Percentiles rank a stretch among this genome's conserved stretches.
These are phyloP conservation scores for Chiloscyllium plagiosum DNA, from an alignment of 2,113 vertebrate genomes.

Conservation along the genomic window DNA sequence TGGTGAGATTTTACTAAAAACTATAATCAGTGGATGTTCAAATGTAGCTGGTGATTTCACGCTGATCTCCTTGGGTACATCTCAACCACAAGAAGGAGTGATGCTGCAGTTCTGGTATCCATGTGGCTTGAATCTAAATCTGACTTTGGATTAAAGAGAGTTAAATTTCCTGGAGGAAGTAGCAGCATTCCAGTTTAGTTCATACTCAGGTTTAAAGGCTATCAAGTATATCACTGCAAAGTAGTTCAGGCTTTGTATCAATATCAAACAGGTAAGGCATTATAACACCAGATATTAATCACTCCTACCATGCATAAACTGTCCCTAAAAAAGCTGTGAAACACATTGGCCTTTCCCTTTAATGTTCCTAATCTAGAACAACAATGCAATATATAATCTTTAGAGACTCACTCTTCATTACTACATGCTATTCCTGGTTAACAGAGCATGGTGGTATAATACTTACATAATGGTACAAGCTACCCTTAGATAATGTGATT, in stretches of 20 bases:
- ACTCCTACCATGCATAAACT: background rate
- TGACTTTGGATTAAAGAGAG: background rate
- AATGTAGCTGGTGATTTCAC: background rate
- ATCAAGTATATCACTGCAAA: background rate
- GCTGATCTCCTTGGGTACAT: background rate
- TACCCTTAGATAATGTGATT: background rate
- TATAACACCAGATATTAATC: background rate
- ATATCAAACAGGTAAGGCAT: background rate
- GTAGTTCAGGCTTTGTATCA: background rate
- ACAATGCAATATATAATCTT: background rate
- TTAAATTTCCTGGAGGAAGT: background rate
- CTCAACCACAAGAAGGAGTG: background rate
- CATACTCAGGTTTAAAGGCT: background rate
- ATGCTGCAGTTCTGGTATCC: background rate
- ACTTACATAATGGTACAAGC: background rate
- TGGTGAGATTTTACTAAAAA: background rate
- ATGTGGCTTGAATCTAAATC: background rate
- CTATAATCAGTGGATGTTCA: background rate
- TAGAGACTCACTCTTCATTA: background rate
- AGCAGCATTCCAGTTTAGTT: background rate
- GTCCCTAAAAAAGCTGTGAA: background rate
- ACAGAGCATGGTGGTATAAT: background rate
- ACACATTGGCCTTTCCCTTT: background rate
- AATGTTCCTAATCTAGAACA: background rate
- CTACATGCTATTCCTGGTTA: background rate